These are phyloP conservation scores for Protaetia brevitarsis DNA, from an alignment of 1,140 invertebrate species.

Conservation along the genomic window DNA sequence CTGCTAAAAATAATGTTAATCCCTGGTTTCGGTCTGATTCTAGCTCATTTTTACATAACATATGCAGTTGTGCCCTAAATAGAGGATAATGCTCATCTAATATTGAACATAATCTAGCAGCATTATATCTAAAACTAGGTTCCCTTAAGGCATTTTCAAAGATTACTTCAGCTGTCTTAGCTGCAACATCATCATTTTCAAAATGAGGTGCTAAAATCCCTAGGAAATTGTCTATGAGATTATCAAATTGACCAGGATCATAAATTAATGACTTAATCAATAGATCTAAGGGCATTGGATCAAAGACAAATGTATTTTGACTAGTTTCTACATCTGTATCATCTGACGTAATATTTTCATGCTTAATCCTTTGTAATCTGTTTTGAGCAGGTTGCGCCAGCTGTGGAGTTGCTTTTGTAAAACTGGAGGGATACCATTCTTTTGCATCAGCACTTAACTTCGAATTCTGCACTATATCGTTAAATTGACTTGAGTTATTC, in stretches of 20 bases:
- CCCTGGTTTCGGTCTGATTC: constrained; percentile 36
- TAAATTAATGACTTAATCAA: constrained; percentile 40
- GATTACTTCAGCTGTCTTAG: constrained; percentile 35
- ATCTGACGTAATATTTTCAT: background rate
- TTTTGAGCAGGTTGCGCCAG: background rate
- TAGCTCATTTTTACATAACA: constrained; percentile 40
- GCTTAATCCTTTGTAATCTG: constrained; percentile 20
- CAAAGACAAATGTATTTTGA: background rate
- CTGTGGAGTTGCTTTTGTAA: background rate
- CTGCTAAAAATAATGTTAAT: constrained; percentile 44
- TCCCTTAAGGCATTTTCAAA: constrained; percentile 38
- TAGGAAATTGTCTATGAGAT: constrained; percentile 42
- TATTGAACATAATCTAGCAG: constrained; percentile 41
- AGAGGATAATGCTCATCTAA: constrained; percentile 39
- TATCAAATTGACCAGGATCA: constrained; percentile 47
- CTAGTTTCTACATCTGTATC: background rate
- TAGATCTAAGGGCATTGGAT: constrained; percentile 33
- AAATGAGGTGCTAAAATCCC: constrained; percentile 41
- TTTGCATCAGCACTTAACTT: constrained; percentile 22
- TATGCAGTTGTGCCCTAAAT: constrained; percentile 39
- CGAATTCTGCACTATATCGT: background rate
- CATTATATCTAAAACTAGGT: constrained; percentile 44
- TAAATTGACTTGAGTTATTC: background rate
- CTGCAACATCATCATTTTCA: constrained; percentile 34
- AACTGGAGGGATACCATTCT: constrained; percentile 28